Evolutionary conservation across 1,140 invertebrate species (phyloP), one percentile per base, ranked within the genome.

Genomic region (Aphaenogaster rudis): DNA sequence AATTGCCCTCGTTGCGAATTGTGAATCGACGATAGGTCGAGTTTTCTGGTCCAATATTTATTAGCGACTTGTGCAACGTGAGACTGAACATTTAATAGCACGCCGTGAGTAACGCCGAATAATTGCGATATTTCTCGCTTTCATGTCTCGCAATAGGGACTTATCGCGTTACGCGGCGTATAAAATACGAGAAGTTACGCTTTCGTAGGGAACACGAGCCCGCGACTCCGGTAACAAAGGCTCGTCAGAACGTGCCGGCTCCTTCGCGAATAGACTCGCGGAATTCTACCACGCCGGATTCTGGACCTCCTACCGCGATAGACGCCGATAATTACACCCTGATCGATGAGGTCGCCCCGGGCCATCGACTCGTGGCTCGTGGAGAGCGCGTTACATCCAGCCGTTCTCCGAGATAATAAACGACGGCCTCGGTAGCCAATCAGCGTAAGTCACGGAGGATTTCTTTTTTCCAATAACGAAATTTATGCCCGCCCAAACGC

Each of bases 261-360:
- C 48, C 59, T 81, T 90, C 86, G 80, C 88, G 80, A 87, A 86
- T 85, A 33, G 63, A 61, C 69, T 86, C 81, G 82, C 74, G 86
- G 86, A 80, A 88, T 84, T 82, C 28, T 54, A 59, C 80, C 39
- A 50, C 48, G 86, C 33, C 71, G 66, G 90, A 91, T 88, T 81
- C 89, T 57, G 88, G 89, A 90, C 88, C 89, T 90, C 88, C 88
- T 90, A 90, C 86, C 86, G 74, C 81, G 89, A 90, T 88, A 88
- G 88, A 87, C 74, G 54, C 86, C 88, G 88, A 90, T 91, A 91
- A 91, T 91, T 91, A 88, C 89, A 93, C 89, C 89, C 90, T 93
- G 92, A 93, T 93, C 91, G 91, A 93, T 91, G 87, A 86, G 89
- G 86, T 92, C 91, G 92, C 90, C 81, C 28, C 81, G 71, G 86